phyloP scores from a whole-genome alignment of 2,113 vertebrate genomes.

The Etheostoma spectabile region DNA sequence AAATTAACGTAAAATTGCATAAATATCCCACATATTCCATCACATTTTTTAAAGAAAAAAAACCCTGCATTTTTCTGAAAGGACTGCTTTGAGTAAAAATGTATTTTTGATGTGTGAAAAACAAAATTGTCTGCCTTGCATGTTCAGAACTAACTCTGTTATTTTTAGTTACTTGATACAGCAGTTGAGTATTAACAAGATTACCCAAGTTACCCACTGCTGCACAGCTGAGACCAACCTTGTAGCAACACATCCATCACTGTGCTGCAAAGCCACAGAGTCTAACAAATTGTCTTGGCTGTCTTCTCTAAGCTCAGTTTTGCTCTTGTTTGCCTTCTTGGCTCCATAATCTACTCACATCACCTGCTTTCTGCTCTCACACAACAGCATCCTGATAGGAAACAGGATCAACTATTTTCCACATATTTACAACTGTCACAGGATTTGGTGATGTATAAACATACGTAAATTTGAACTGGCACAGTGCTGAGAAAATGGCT shows the following conservation, averaged over 20 bases:
- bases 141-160: slow-evolving; percentile 5
- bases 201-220: not conserved
- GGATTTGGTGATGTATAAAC: slow-evolving; percentile 11
- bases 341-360: not conserved
- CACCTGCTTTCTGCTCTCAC: slow-evolving; percentile 15
- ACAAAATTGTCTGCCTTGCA: not conserved
- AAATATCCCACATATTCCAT: no score
- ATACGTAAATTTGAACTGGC: not conserved
- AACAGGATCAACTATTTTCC: slow-evolving; percentile 2
- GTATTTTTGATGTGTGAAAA: no score
- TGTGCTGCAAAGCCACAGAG: slow-evolving; percentile 17
- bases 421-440: not conserved
- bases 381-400: slow-evolving; percentile 7
- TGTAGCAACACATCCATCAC: slow-evolving; percentile 55
- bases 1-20: no score
- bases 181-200: slow-evolving; percentile 6
- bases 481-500: not conserved
- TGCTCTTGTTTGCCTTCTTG: slow-evolving; percentile 20
- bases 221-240: slow-evolving; percentile 15
- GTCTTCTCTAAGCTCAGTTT: slow-evolving; percentile 12
- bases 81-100: no score
- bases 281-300: slow-evolving; percentile 11
- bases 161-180: slow-evolving; percentile 6
- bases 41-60: no score
- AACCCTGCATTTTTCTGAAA: no score